Conservation (phyloP, 1,140 invertebrate genomes). For the Drosophila grimshawi region DNA sequence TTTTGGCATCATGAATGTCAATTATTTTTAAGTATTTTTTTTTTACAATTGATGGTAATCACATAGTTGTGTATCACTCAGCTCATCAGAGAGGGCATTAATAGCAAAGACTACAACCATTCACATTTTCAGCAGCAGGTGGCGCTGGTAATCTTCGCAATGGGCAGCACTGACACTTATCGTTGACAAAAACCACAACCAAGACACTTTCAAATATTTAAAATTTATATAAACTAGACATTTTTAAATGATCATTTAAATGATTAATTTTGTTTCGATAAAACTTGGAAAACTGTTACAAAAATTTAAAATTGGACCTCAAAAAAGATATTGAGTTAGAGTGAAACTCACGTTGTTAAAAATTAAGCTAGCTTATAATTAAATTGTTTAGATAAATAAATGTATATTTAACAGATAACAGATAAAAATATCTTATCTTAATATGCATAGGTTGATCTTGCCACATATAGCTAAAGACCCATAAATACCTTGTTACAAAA, state of each 20-base stretch:
- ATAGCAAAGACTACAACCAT: neutral
- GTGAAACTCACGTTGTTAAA: too few species aligned
- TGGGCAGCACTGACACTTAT: neutral
- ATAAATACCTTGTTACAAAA: slow-evolving; percentile 3
- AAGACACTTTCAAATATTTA: neutral
- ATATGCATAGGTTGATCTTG: neutral
- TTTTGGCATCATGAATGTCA: too few species aligned
- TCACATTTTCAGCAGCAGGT: neutral
- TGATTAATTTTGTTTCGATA: too few species aligned
- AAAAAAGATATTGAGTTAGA: too few species aligned
- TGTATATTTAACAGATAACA: too few species aligned
- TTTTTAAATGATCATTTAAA: too few species aligned
- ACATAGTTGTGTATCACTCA: neutral
- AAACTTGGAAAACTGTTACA: too few species aligned
- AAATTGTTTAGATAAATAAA: too few species aligned
- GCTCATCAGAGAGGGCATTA: neutral
- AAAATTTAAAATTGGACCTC: too few species aligned
- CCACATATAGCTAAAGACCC: neutral
- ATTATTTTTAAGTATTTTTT: neutral
- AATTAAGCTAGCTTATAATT: too few species aligned
- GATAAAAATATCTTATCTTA: neutral
- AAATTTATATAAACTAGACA: too few species aligned
- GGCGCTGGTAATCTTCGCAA: neutral
- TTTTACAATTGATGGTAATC: neutral
- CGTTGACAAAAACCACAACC: neutral